phyloP scores from a whole-genome alignment of 92 coral and sea anemone species.

The Bergia sp. region DNA sequence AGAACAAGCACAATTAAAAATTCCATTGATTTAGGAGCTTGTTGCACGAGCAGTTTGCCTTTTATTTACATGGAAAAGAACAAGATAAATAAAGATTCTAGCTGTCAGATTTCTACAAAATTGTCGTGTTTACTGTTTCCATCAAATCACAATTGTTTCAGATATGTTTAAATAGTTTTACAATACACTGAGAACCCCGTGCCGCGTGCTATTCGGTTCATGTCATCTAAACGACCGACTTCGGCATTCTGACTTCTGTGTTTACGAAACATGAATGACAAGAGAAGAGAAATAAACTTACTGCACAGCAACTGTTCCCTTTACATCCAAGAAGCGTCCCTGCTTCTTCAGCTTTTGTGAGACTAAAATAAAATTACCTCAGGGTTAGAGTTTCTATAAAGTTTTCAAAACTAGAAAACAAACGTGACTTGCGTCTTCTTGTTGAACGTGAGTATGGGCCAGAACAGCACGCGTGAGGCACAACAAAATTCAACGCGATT shows the following conservation, averaged over 20 bases:
- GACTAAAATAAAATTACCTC: constrained; percentile 14
- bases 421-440: constrained; percentile 38
- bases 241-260: not conserved
- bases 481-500: constrained; percentile 15
- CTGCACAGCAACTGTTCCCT: constrained; percentile 41
- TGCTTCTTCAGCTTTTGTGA: constrained; percentile 12
- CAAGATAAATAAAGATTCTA: not conserved
- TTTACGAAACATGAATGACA: constrained; percentile 1
- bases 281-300: constrained; percentile 10
- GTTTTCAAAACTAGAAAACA: not conserved
- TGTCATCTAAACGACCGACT: not conserved
- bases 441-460: not conserved
- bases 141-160: not conserved
- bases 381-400: not conserved
- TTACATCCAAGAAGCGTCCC: constrained; percentile 19
- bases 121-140: constrained; percentile 11
- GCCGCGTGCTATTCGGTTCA: not conserved
- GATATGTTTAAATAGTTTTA: not conserved
- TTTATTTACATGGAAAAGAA: constrained; percentile 10
- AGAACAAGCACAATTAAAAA: not conserved
- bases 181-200: not conserved
- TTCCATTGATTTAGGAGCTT: constrained; percentile 13
- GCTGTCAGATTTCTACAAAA: not conserved
- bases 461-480: constrained; percentile 5
- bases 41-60: not conserved